Percentiles rank a stretch among this genome's conserved stretches.
Evolutionary conservation across 2,113 vertebrate genomes (phyloP).

Genomic region (Agapornis roseicollis): DNA sequence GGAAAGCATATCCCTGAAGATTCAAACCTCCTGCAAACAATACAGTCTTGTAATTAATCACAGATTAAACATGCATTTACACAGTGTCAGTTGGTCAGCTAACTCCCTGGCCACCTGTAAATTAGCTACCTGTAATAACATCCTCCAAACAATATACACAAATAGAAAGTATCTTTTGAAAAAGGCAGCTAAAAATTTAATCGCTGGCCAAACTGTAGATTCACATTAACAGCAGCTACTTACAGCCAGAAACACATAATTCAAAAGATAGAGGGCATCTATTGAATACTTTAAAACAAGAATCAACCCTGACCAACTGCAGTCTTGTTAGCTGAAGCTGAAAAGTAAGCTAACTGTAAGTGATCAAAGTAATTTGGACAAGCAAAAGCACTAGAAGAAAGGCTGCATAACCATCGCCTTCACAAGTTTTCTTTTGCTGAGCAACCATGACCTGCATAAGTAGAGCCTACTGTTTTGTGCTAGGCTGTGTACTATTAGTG

Average conservation of each 20-base stretch:
- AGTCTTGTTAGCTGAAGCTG: not conserved
- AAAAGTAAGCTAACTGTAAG: not conserved
- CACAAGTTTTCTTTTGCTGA: not conserved
- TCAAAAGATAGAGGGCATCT: not conserved
- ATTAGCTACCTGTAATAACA: not conserved
- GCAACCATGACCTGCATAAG: not conserved
- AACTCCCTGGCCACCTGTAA: not conserved
- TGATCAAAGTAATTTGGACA: not conserved
- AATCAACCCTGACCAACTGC: not conserved
- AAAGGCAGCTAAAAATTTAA: not conserved
- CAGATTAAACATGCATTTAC: not conserved
- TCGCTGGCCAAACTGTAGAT: not conserved
- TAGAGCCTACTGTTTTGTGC: not conserved
- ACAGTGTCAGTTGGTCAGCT: not conserved
- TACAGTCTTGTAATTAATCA: not conserved
- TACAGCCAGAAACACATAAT: not conserved
- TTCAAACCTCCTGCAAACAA: not conserved
- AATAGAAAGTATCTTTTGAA: not conserved
- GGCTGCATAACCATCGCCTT: not conserved
- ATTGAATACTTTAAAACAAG: not conserved
- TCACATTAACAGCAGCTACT: not conserved
- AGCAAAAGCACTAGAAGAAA: not conserved
- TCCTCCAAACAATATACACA: not conserved
- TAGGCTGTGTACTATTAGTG: not conserved
- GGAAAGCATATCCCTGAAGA: not conserved